These are phyloP conservation scores for Calcarius lapponicus DNA, from an alignment of 2,797 vertebrate species.

Conservation along the genomic window DNA sequence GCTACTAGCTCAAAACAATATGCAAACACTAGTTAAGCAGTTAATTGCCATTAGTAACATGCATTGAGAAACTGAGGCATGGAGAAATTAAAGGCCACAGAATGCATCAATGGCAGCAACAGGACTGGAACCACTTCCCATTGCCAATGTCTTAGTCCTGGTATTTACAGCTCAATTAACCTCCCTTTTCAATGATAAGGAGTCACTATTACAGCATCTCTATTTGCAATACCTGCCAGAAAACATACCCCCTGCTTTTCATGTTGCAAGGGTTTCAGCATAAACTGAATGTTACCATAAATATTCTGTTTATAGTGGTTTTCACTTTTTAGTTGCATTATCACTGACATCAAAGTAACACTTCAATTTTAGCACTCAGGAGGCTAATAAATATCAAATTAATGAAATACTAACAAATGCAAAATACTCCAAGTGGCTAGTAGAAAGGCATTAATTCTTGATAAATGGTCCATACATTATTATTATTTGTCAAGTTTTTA, in stretches of 20 bases:
- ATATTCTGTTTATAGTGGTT: not conserved
- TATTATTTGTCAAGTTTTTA: slow-evolving; percentile 23
- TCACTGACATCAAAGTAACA: not conserved
- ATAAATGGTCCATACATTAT: not conserved
- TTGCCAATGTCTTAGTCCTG: not conserved
- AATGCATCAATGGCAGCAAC: not conserved
- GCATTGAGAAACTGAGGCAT: not conserved
- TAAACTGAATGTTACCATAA: not conserved
- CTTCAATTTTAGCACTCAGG: not conserved
- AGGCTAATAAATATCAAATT: slow-evolving; percentile 11
- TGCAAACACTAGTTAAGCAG: not conserved
- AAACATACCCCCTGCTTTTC: not conserved
- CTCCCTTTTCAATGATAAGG: not conserved
- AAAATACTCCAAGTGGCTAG: not conserved
- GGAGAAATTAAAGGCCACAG: not conserved
- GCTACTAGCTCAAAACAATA: not conserved
- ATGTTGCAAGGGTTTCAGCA: not conserved
- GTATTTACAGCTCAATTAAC: not conserved
- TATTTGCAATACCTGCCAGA: not conserved
- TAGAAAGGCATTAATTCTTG: not conserved
- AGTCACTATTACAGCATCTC: not conserved
- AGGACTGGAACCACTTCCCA: not conserved
- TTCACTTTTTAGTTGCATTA: not conserved
- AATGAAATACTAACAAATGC: not conserved
- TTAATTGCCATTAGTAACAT: not conserved